Base-by-base conservation (phyloP, 2,888 invertebrate species). In the Melanotus villosus region DNA sequence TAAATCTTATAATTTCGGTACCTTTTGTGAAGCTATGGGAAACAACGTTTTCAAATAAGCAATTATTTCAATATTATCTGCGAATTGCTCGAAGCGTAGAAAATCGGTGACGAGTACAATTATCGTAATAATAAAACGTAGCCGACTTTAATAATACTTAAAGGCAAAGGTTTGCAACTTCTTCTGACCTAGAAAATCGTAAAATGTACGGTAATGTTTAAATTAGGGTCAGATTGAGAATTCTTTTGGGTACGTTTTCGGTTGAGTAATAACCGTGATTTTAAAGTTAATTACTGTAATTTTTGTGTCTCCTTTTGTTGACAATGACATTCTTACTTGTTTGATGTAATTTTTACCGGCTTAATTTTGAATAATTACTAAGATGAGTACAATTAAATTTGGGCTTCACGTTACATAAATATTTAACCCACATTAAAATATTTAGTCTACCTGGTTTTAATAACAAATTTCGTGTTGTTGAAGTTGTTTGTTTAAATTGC, bases 161-260 rank as follows among this genome's bases (percentile, higher is more conserved):
- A 26, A 23, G 21, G 47, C 47, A 47, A 47, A 47, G 47, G 47
- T 47, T n/a, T 47, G 23, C 23, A 47, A 47, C n/a, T 47, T 47
- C 47, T 47, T 23, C 19, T 47, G 47, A 47, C 47, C 47, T 47
- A 47, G 19, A 47, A 47, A 12, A 1, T n/a, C n/a, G n/a, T n/a
- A 14, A 47, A 47, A 47, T 12, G 21, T 21, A 23, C 47, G 23
- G 23, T 26, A 41, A 41, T 41, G 41, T 2, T n/a, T 26, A n/a
- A 47, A 47, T 47, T 23, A 47, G 47, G 47, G 47, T 47, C 47
- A 47, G n/a, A 21, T 3, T 2, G 6, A 2, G n/a, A 21, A 38
- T 2, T 47, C n/a, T 47, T 47, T 43, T 1, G 18, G 10, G 43
- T 43, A 41, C n/a, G 47, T 47, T 47, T 47, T 47, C 12, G 23